A percentile compares a stretch with the other conserved stretches of the same genome.
Evolutionary conservation across 1,140 invertebrate species (phyloP).

Genomic region (Drosophila parabipectinata): DNA sequence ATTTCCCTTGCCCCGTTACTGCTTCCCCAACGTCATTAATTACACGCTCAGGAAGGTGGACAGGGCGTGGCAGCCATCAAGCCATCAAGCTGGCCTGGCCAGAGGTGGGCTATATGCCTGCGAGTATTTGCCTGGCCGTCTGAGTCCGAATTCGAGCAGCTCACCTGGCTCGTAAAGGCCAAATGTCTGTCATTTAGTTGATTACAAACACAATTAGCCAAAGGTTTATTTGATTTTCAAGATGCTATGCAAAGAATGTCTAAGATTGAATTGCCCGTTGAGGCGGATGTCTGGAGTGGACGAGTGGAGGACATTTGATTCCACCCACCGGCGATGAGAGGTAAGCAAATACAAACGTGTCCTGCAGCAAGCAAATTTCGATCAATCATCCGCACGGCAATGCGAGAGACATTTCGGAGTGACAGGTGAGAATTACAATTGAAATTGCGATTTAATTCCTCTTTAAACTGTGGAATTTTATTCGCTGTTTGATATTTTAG

Average conservation of each 20-base stretch:
- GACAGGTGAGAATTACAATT: conserved; percentile 21
- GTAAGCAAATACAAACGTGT: conserved; percentile 25
- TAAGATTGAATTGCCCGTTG: conserved; percentile 39
- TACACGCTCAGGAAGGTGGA: conserved; percentile 41
- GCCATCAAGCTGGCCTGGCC: conserved; percentile 13
- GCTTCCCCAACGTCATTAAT: conserved; percentile 60
- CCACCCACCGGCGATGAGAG: background rate
- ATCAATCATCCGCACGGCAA: conserved; percentile 33
- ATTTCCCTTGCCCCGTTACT: conserved; percentile 41
- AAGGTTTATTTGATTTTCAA: conserved; percentile 78
- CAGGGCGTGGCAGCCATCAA: conserved; percentile 15
- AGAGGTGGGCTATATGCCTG: conserved; percentile 18
- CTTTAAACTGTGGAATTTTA: conserved; percentile 3
- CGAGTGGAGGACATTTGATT: conserved; percentile 14
- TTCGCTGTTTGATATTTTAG: background rate
- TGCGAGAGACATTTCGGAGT: conserved; percentile 25
- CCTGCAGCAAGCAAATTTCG: conserved; percentile 28
- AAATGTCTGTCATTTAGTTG: conserved; percentile 79
- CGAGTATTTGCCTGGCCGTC: conserved; percentile 53
- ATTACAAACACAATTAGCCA: conserved; percentile 81
- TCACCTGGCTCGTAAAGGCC: conserved; percentile 41
- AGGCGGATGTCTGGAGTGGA: conserved; percentile 19
- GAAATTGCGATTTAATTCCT: conserved; percentile 15
- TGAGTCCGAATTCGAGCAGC: conserved; percentile 8
- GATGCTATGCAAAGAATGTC: conserved; percentile 52